These are phyloP conservation scores for Danaus chrysippus DNA, from an alignment of 2,888 invertebrate genomes.

Conservation along the genomic window DNA sequence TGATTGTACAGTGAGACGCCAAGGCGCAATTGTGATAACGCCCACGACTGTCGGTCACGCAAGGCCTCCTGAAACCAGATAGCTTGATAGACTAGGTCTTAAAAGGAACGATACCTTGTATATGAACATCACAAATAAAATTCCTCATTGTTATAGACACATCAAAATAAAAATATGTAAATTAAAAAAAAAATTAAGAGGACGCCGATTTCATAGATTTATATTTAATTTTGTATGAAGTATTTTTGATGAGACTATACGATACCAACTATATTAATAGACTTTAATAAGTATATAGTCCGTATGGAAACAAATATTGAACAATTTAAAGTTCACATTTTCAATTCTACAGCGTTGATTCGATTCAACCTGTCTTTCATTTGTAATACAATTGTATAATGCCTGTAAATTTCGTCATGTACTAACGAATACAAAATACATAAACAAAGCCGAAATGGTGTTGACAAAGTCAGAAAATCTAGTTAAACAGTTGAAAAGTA, in stretches of 20 bases:
- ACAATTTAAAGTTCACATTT: background rate
- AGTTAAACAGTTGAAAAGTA: constrained; percentile 7
- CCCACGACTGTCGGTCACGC: constrained; percentile 41
- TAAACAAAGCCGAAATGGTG: constrained; percentile 14
- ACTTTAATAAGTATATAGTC: no score
- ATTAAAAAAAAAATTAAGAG: background rate
- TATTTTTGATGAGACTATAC: no score
- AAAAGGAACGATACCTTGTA: constrained; percentile 15
- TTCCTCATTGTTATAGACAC: background rate
- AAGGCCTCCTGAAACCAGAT: constrained; percentile 30
- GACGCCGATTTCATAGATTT: no score
- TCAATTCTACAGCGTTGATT: background rate
- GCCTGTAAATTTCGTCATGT: constrained; percentile 9
- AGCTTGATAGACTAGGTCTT: constrained; percentile 30
- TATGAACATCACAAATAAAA: constrained; percentile 4
- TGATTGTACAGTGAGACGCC: constrained; percentile 30
- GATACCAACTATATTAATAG: no score
- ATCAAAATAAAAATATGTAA: background rate
- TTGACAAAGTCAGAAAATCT: constrained; percentile 12
- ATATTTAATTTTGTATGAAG: no score
- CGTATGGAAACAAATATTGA: no score
- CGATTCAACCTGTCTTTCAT: background rate
- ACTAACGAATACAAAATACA: constrained; percentile 8
- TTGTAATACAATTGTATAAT: background rate
- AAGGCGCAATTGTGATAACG: constrained; percentile 39